Base-by-base conservation (phyloP, 2,888 invertebrate genomes). In the Drosophila fungiperda region DNA sequence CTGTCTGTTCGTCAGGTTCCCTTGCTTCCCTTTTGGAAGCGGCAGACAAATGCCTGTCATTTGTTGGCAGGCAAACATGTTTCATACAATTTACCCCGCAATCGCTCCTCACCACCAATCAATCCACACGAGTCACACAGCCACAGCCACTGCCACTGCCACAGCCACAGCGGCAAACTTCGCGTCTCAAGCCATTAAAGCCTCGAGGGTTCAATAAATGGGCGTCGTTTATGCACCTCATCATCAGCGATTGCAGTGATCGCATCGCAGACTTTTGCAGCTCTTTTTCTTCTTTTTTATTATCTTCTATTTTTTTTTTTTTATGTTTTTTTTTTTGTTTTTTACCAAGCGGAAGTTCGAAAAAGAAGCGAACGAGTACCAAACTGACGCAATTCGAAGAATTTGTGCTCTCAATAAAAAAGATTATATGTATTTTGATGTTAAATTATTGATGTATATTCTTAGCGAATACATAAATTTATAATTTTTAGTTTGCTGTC, bases 161-260 rank as follows among this genome's bases (percentile, higher is more conserved):
- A 29, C 11, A 55, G 42, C 53, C n/a, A n/a, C 63, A 33, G 45
- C 60, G 45, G 65, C 65, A 48, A 59, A 62, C 45, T 52, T 48
- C 71, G 45, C 65, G 65, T 62, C 73, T 68, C 54, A 66, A 76
- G 80, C 78, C 75, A 84, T 89, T 84, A 80, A 70, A 78, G 76
- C 87, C 87, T 82, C 87, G 71, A 89, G 89, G 89, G 87, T 87
- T 78, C 82, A 84, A 90, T 84, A 87, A 87, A 87, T 89, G 87
- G 90, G 90, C 87, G 87, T 89, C 90, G 90, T 84, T 87, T 90
- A 90, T 90, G 90, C 90, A 90, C 89, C 90, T 87, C 83, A 78
- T 87, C 84, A 86, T 86, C 88, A 76, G 90, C 82, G 89, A 88
- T 86, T 86, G 85, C 88, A 76, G 64, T 75, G 83, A 84, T 89